Conservation (phyloP, 2,113 vertebrate genomes). For the Montifringilla adamsi region DNA sequence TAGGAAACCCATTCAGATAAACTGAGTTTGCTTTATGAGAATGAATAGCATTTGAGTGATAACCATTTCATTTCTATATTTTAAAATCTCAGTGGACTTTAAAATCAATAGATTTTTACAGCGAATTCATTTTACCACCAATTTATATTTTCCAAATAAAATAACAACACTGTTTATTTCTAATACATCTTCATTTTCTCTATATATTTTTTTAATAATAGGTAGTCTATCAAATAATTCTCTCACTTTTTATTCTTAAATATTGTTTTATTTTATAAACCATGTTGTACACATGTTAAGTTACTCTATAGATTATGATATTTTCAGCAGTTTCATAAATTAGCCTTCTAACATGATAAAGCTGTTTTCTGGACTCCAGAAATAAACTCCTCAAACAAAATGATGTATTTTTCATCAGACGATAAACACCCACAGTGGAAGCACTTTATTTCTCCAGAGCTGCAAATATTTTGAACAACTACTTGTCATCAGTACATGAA, state of each 20-base stretch:
- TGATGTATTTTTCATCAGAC: neutral
- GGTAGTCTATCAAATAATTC: neutral
- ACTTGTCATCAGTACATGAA: neutral
- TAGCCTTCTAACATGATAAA: neutral
- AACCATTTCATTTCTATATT: neutral
- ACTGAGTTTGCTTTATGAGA: neutral
- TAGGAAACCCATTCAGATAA: neutral
- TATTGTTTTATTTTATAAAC: neutral
- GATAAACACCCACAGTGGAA: neutral
- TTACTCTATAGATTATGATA: neutral
- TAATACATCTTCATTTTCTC: neutral
- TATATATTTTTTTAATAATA: neutral
- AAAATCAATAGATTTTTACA: neutral
- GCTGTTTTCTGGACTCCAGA: neutral
- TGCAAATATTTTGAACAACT: neutral
- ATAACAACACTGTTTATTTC: neutral
- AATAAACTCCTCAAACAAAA: neutral
- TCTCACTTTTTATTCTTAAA: neutral
- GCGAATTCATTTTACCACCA: neutral
- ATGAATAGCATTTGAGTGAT: neutral
- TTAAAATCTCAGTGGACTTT: neutral
- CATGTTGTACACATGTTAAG: neutral
- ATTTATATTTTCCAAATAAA: neutral
- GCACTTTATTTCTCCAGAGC: neutral
- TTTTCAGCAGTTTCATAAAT: neutral